Evolutionary conservation across 2,797 vertebrate species (phyloP).

Genomic region (Anguilla pacifica): DNA sequence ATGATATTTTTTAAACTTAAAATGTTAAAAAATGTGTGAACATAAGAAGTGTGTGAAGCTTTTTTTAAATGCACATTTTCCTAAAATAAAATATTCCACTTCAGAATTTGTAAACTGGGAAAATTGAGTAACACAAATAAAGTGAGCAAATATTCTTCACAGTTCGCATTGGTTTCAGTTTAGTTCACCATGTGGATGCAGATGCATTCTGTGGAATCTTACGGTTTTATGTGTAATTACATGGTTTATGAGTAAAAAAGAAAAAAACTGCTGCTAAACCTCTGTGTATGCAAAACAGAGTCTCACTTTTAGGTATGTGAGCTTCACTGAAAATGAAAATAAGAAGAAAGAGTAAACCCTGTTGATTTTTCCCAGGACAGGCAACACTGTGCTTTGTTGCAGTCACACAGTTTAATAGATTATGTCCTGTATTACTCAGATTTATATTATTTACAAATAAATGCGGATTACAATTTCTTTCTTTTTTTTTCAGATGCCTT

Average conservation of each 20-base stretch:
- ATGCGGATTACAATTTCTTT: constrained; percentile 37
- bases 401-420: neutral
- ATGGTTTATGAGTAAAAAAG: neutral
- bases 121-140: neutral
- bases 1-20: neutral
- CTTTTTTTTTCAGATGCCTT: constrained; percentile 86
- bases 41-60: neutral
- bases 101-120: neutral
- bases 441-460: constrained; percentile 9
- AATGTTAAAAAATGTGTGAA: neutral
- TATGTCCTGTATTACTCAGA: neutral
- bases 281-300: neutral
- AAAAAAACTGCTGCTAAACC: neutral
- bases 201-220: neutral
- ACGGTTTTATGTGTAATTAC: neutral
- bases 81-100: neutral
- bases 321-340: neutral
- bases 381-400: neutral
- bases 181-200: neutral
- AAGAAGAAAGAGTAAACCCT: neutral
- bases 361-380: neutral
- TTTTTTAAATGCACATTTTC: neutral
- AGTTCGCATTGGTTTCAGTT: neutral
- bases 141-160: neutral
- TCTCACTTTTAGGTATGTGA: neutral